A percentile compares a stretch with the other conserved stretches of the same genome.
phyloP scores from a whole-genome alignment of 2,888 invertebrate species.

The Apotomis betuletana region DNA sequence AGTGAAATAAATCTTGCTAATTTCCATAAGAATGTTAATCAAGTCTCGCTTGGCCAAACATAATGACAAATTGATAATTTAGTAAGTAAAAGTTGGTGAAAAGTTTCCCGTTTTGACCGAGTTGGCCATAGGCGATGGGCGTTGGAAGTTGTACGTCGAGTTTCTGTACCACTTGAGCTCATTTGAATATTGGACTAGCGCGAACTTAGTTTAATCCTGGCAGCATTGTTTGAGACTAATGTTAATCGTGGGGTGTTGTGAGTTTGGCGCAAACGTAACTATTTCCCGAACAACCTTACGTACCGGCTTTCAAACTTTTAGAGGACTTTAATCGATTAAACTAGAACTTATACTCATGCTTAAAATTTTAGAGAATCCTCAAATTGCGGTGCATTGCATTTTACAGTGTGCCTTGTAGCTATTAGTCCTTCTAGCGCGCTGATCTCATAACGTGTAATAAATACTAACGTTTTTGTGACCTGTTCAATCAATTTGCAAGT shows the following conservation, averaged over 20 bases:
- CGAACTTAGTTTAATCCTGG: constrained; percentile 58
- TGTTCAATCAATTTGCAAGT: no score
- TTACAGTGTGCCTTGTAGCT: no score
- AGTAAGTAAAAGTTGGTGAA: constrained; percentile 23
- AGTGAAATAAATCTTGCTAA: constrained; percentile 2
- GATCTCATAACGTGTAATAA: no score
- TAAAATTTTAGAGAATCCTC: not conserved
- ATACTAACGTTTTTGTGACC: no score
- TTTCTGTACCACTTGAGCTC: constrained; percentile 62
- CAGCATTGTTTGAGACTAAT: constrained; percentile 69
- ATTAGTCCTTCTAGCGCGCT: no score
- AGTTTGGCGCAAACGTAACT: constrained; percentile 57
- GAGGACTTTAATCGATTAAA: constrained; percentile 5
- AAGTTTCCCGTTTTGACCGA: constrained; percentile 42
- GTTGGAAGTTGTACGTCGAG: constrained; percentile 43
- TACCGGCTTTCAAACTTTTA: constrained; percentile 45
- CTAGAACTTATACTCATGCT: not conserved
- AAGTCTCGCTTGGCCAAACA: not conserved
- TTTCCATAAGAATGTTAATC: constrained; percentile 14
- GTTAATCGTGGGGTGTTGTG: constrained; percentile 63
- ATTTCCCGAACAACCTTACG: constrained; percentile 48
- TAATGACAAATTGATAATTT: constrained; percentile 27
- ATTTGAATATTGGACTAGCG: constrained; percentile 71
- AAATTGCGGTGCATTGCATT: no score
- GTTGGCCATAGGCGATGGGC: constrained; percentile 52